Base-by-base conservation (phyloP, 1,140 invertebrate species). In the Heliconius melpomene region DNA sequence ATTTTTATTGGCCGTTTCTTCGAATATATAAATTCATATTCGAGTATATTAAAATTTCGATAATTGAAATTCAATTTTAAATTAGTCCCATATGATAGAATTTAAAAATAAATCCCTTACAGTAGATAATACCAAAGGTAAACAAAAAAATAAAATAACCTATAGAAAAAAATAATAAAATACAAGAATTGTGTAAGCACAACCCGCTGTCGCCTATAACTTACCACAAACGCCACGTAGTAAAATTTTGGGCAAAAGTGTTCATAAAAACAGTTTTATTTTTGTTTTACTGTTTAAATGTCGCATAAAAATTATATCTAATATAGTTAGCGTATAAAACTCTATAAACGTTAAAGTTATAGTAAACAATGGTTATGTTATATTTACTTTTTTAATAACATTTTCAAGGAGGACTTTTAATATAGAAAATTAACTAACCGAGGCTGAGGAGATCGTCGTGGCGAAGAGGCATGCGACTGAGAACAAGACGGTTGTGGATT, bases 261-360 rank as follows among this genome's bases (percentile, higher is more conserved):
- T 87, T 85, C 87, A 85, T 91, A 91, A 91, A 91, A 91, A 78
- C 85, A 77, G 84, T 86, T 88, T 89, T 88, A 87, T 91, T 90
- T 87, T 90, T 89, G 83, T 86, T 86, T 89, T 90, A 90, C 88
- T 86, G 87, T 89, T 88, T 86, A 85, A 89, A 89, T 88, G 89
- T 86, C 84, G 77, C 86, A 91, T 88, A 85, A 89, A 86, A 85
- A 86, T 87, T 86, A 86, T 90, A 86, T 86, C 84, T 86, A 75
- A 74, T 75, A 78, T 78, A 84, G 84, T 86, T 85, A 87, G 82
- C 83, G 84, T 87, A 86, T 87, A 83, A 16, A 72, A 72, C 26
- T 46, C 85, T 82, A 86, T 84, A 83, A 84, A 79, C 32, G 82
- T 79, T 75, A 81, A 83, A 83, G 72, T 70, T 75, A 77, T 54